These are phyloP conservation scores for Nesometra sesokonis DNA, from an alignment of 35 echinoderm and acorn worm genomes.

Conservation along the genomic window DNA sequence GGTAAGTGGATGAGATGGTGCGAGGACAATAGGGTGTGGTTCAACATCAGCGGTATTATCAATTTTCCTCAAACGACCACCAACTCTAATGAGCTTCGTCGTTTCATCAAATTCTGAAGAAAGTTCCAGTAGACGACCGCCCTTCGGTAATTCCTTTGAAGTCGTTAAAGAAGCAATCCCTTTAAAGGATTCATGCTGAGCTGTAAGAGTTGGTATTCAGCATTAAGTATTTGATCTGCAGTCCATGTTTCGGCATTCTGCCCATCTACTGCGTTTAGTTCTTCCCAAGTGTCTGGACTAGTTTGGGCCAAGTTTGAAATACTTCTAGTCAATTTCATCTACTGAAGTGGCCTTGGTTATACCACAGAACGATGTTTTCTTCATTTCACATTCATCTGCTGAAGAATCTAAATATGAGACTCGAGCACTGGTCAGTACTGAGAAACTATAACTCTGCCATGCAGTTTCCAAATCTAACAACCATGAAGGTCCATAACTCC, in stretches of 20 bases:
- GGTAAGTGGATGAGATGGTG: neutral
- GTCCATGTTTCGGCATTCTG: too few species aligned
- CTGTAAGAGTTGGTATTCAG: too few species aligned
- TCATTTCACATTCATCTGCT: neutral
- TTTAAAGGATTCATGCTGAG: too few species aligned
- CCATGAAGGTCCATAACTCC: conserved; percentile 2
- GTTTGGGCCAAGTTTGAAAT: neutral
- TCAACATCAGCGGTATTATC: neutral
- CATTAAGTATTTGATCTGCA: too few species aligned
- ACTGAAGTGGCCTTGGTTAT: neutral
- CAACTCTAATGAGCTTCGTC: neutral
- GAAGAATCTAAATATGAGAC: neutral
- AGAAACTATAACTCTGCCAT: neutral
- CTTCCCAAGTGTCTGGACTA: too few species aligned
- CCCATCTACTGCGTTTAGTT: too few species aligned
- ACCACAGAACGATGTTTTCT: neutral
- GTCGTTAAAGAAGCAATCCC: too few species aligned
- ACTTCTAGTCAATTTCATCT: neutral
- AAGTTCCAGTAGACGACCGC: neutral
- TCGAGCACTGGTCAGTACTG: neutral
- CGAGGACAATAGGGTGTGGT: neutral
- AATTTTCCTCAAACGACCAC: neutral
- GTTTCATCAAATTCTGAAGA: neutral
- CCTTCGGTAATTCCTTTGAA: neutral
- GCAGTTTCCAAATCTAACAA: neutral